Base-by-base conservation (phyloP, 2,888 invertebrate genomes). In the Tetranychus truncatus region DNA sequence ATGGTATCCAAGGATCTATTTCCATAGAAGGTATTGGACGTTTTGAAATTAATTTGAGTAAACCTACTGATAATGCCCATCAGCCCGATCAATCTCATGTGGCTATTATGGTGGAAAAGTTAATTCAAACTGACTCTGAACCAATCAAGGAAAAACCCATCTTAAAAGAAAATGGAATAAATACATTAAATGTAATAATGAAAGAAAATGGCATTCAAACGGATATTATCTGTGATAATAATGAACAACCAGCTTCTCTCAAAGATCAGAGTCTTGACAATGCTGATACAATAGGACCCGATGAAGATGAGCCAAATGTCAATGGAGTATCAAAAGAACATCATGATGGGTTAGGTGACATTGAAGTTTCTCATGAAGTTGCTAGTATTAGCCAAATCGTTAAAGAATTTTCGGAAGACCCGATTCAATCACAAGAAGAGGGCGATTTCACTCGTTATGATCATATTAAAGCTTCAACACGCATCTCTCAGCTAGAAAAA, bases 1-100 rank as follows among this genome's bases (percentile, higher is more conserved):
- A 65, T 15, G 66, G 66, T n/a, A 34, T 73, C 55, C 65, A 73
- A 24, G 73, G 73, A n/a, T 55, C 73, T 21, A 20, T 73, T 15
- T 66, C 18, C 15, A 55, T 73, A 1, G 73, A 73, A 55, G 73
- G 73, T 34, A 24, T 73, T 6, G 73, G 73, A 18, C 24, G 66
- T n/a, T 55, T 73, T 34, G 73, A 73, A 24, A 34, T 73, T 1
- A 66, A 55, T 55, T 45, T 73, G 15, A 20, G 6, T 11, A 73
- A 73, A 72, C n/a, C 20, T 21, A 24, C 21, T 24, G 21, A 69
- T 55, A 9, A 55, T 55, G 55, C 7, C 15, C 9, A 15, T 55
- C 55, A 55, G 15, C 11, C 15, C 15, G 55, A 55, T 15, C 55
- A 55, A 55, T 55, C 55, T 55, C 55, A 55, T 55, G 55, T 55